Evolutionary conservation across 1,140 invertebrate genomes (phyloP).

Genomic region (Drosophila watanabei): DNA sequence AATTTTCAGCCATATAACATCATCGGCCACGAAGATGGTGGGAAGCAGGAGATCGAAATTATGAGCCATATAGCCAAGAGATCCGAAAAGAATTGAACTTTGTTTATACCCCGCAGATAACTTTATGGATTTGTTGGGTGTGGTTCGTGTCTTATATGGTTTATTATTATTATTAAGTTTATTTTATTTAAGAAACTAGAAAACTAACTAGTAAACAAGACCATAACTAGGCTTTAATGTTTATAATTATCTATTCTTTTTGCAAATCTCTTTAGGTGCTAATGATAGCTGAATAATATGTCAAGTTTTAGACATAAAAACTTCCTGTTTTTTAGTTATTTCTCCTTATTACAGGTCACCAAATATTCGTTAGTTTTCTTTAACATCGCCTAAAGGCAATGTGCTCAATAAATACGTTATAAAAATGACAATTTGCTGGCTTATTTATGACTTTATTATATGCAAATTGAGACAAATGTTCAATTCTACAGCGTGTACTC

Average conservation of each 20-base stretch:
- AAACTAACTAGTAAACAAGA: not conserved
- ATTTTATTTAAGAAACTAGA: not conserved
- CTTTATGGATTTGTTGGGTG: slow-evolving; percentile 1
- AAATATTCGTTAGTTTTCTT: slow-evolving; percentile 18
- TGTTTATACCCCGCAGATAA: slow-evolving; percentile 23
- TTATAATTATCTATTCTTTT: not conserved
- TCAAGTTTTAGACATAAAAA: not conserved
- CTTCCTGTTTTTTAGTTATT: not conserved
- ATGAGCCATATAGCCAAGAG: slow-evolving; percentile 24
- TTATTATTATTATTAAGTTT: not conserved
- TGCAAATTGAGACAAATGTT: slow-evolving; percentile 78
- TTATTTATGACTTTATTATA: slow-evolving; percentile 82
- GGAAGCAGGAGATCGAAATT: slow-evolving; percentile 34
- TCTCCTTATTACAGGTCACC: slow-evolving; percentile 17
- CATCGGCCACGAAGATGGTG: slow-evolving; percentile 50
- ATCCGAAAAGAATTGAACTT: slow-evolving; percentile 30
- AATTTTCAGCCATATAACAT: slow-evolving; percentile 52
- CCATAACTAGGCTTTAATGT: not conserved
- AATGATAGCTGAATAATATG: not conserved
- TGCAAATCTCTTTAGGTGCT: not conserved
- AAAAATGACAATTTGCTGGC: slow-evolving; percentile 71
- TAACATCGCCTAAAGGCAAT: slow-evolving; percentile 34
- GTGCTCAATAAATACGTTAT: slow-evolving; percentile 74
- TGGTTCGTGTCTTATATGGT: not conserved
- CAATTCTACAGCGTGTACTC: slow-evolving; percentile 40